These are phyloP conservation scores for Tromatobia lineatoria DNA, from an alignment of 2,888 invertebrate species.

Conservation along the genomic window DNA sequence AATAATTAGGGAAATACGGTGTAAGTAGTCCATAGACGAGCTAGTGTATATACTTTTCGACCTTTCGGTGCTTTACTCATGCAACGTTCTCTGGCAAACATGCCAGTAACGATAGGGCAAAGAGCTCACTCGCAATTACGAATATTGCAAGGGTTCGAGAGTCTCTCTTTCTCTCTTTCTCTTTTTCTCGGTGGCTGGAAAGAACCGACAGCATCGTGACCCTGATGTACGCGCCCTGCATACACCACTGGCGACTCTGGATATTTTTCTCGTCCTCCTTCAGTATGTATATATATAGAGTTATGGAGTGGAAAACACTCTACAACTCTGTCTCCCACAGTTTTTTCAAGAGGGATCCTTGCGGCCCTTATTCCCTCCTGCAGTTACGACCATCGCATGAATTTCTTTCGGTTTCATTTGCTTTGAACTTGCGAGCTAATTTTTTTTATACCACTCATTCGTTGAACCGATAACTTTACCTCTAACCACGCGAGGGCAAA, in stretches of 20 bases:
- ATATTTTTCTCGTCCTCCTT: constrained; percentile 3
- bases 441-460: constrained; percentile 9
- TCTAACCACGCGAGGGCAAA: background rate
- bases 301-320: no score
- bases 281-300: background rate
- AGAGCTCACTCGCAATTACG: constrained; percentile 71
- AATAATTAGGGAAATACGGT: constrained; percentile 74
- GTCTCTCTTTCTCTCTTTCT: constrained; percentile 45
- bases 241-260: constrained; percentile 31
- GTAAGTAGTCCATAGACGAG: constrained; percentile 4
- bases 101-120: background rate
- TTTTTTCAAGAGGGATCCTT: constrained; percentile 57
- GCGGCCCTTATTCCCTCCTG: constrained; percentile 32
- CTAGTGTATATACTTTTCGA: background rate
- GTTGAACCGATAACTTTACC: constrained; percentile 2
- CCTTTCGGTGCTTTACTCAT: constrained; percentile 4
- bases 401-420: constrained; percentile 50
- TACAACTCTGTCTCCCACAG: background rate
- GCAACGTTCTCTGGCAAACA: constrained; percentile 51
- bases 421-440: constrained; percentile 40
- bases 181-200: constrained; percentile 40
- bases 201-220: constrained; percentile 46
- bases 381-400: constrained; percentile 32
- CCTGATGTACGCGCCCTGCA: constrained; percentile 60
- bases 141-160: constrained; percentile 71